A percentile compares a stretch with the other conserved stretches of the same genome.
Conservation (phyloP, 2,888 invertebrate species). For the Mycalesis mineus region DNA sequence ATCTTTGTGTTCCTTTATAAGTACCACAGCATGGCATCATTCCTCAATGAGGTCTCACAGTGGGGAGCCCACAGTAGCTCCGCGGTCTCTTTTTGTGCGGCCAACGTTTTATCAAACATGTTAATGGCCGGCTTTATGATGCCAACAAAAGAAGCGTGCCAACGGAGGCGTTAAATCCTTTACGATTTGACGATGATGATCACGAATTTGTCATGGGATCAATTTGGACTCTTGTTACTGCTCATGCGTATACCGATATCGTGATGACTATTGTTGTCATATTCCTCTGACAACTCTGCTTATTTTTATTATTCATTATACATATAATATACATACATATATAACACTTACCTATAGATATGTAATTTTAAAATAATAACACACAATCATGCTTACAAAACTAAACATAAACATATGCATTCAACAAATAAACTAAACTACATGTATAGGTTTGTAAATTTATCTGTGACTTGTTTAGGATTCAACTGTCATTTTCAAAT, state of each 20-base stretch:
- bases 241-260: conserved; percentile 28
- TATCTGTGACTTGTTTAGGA: conserved; percentile 64
- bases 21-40: conserved; percentile 65
- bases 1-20: conserved; percentile 43
- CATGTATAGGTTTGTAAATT: conserved; percentile 64
- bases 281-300: background rate
- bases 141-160: conserved; percentile 76
- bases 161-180: conserved; percentile 79
- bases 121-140: conserved; percentile 75
- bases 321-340: background rate
- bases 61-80: conserved; percentile 71
- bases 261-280: conserved; percentile 7
- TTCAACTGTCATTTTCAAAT: conserved; percentile 37
- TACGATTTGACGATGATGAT: conserved; percentile 73
- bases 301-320: background rate
- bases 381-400: conserved; percentile 66
- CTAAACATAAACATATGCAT: conserved; percentile 62
- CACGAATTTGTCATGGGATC: conserved; percentile 69
- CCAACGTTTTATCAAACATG: conserved; percentile 76
- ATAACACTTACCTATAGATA: background rate
- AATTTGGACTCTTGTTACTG: conserved; percentile 37
- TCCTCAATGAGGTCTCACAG: conserved; percentile 60
- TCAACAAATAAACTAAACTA: conserved; percentile 50
- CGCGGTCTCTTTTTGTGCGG: conserved; percentile 69
- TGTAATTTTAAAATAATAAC: conserved; percentile 35